phyloP scores from a whole-genome alignment of 1,140 invertebrate species.

The Harpegnathos saltator region DNA sequence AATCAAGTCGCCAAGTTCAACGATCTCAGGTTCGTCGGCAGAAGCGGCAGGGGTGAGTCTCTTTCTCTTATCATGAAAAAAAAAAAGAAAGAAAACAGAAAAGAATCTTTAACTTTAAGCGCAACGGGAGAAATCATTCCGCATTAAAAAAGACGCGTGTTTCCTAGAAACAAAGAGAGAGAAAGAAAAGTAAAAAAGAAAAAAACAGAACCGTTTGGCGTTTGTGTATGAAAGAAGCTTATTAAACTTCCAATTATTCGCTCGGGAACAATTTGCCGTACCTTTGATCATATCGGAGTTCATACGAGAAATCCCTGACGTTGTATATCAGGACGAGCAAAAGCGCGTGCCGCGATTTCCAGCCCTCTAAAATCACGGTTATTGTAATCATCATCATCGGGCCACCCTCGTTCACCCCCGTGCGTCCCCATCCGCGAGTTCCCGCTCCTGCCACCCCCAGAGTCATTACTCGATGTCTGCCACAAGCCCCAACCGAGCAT shows the following conservation, averaged over 20 bases:
- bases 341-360: constrained; percentile 71
- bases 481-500: constrained; percentile 81
- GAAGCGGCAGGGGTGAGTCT: constrained; percentile 95
- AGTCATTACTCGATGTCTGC: constrained; percentile 86
- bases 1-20: constrained; percentile 98
- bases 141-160: too few relatives aligned
- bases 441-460: constrained; percentile 81
- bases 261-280: constrained; percentile 20
- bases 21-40: constrained; percentile 97
- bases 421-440: constrained; percentile 75
- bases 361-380: constrained; percentile 81
- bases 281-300: constrained; percentile 35
- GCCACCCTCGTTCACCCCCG: constrained; percentile 72
- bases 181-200: too few relatives aligned
- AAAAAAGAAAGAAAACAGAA: too few relatives aligned
- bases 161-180: too few relatives aligned
- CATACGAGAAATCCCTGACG: constrained; percentile 4
- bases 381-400: constrained; percentile 82
- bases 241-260: constrained; percentile 29
- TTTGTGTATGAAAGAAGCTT: neutral
- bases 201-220: neutral
- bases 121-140: too few relatives aligned
- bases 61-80: too few relatives aligned
- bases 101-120: too few relatives aligned
- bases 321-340: constrained; percentile 18